Evolutionary conservation across 2,113 vertebrate genomes (phyloP).

Genomic region (Podilymbus podiceps): DNA sequence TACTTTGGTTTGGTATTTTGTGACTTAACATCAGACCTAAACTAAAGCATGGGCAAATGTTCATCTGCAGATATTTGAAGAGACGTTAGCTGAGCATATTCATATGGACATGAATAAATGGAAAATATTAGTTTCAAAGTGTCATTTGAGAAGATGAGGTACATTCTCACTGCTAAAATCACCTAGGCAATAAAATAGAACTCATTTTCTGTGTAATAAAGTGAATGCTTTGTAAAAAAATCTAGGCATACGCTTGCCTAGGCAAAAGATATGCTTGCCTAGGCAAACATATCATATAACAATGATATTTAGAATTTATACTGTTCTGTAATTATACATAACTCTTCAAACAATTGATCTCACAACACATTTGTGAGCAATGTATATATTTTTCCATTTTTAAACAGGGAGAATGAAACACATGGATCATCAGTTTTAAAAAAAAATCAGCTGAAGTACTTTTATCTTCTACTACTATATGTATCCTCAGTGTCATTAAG

Average conservation of each 20-base stretch:
- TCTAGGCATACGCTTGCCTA: background rate
- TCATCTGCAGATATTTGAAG: background rate
- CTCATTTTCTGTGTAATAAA: background rate
- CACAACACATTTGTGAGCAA: background rate
- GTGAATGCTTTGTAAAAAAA: background rate
- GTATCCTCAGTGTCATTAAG: background rate
- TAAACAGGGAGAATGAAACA: background rate
- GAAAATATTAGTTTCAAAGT: background rate
- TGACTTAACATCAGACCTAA: background rate
- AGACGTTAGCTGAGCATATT: background rate
- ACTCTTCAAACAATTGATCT: background rate
- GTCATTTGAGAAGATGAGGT: background rate
- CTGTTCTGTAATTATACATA: background rate
- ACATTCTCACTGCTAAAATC: background rate
- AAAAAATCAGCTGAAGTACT: background rate
- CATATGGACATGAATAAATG: background rate
- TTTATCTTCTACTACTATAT: background rate
- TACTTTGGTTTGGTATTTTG: background rate
- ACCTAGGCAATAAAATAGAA: background rate
- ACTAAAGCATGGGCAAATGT: background rate
- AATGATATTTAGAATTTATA: background rate
- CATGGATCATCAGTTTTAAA: background rate
- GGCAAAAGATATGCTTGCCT: no score
- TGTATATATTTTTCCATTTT: background rate
- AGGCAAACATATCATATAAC: background rate